These are phyloP conservation scores for Oryzaephilus surinamensis DNA, from an alignment of 1,140 invertebrate genomes.

Conservation along the genomic window DNA sequence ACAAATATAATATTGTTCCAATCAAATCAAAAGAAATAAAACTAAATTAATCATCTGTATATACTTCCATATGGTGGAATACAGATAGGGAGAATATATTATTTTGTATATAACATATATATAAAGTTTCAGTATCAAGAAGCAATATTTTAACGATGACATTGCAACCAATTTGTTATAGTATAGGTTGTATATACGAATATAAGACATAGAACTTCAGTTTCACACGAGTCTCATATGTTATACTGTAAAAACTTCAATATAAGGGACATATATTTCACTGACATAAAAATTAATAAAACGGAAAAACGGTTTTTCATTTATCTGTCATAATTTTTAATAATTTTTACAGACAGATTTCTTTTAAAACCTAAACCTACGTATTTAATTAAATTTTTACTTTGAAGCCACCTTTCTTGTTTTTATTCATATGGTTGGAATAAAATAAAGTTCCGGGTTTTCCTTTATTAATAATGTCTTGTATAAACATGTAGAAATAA, in stretches of 20 bases:
- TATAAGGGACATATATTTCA: conserved; percentile 11
- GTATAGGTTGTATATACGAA: conserved; percentile 16
- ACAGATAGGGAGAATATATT: conserved; percentile 14
- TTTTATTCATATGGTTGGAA: background rate
- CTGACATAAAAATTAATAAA: conserved; percentile 12
- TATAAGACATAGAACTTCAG: conserved; percentile 14
- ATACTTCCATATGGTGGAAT: background rate
- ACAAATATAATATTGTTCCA: too few relatives aligned
- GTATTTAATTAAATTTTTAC: conserved; percentile 1
- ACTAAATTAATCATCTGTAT: too few relatives aligned
- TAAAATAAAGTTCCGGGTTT: background rate
- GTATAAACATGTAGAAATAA: conserved; percentile 2
- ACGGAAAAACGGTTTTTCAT: conserved; percentile 7
- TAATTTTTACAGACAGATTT: background rate
- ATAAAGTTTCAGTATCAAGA: conserved; percentile 20
- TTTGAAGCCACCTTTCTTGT: background rate
- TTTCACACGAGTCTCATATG: conserved; percentile 16
- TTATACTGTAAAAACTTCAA: conserved; percentile 15
- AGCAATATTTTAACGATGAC: conserved; percentile 23
- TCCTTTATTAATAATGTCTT: background rate
- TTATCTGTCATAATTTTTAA: conserved; percentile 10
- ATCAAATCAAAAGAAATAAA: too few relatives aligned
- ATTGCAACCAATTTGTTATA: conserved; percentile 21
- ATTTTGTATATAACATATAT: conserved; percentile 12
- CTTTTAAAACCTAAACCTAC: background rate